These are phyloP conservation scores for Pithys albifrons DNA, from an alignment of 2,113 vertebrate genomes.

Conservation along the genomic window DNA sequence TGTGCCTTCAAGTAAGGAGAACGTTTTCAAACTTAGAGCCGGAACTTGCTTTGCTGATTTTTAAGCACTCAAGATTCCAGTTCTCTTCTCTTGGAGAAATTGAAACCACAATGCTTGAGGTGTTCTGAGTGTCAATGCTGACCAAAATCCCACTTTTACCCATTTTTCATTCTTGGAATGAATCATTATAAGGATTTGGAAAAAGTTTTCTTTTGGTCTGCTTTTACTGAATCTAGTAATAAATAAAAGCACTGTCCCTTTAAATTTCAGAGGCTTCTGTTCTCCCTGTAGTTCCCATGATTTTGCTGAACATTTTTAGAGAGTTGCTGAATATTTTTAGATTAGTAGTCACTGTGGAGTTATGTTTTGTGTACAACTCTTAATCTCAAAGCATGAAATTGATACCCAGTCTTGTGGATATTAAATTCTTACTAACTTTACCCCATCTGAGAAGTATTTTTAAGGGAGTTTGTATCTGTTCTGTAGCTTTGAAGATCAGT, in stretches of 20 bases:
- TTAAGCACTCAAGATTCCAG: neutral
- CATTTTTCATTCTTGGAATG: neutral
- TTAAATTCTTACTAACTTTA: neutral
- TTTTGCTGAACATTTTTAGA: slow-evolving; percentile 63
- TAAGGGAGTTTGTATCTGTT: neutral
- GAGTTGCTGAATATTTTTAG: slow-evolving; percentile 67
- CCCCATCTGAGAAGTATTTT: neutral
- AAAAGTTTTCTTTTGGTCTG: neutral
- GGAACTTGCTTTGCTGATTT: neutral
- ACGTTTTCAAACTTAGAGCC: neutral
- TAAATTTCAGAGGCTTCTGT: slow-evolving; percentile 38
- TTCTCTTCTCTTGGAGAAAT: neutral
- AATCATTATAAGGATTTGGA: neutral
- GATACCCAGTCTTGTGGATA: neutral
- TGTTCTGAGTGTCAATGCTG: neutral
- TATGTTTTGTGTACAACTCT: slow-evolving; percentile 4
- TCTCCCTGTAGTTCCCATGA: slow-evolving; percentile 46
- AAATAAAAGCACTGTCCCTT: slow-evolving; percentile 40
- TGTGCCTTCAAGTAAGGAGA: neutral
- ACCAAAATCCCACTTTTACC: neutral
- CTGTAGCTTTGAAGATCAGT: slow-evolving; percentile 85
- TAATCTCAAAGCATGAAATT: neutral
- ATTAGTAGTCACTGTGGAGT: slow-evolving; percentile 34
- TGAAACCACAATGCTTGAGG: neutral
- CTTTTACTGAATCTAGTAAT: neutral